Evolutionary conservation across 1,140 invertebrate species (phyloP).

Genomic region (Zaprionus kolodkinae): DNA sequence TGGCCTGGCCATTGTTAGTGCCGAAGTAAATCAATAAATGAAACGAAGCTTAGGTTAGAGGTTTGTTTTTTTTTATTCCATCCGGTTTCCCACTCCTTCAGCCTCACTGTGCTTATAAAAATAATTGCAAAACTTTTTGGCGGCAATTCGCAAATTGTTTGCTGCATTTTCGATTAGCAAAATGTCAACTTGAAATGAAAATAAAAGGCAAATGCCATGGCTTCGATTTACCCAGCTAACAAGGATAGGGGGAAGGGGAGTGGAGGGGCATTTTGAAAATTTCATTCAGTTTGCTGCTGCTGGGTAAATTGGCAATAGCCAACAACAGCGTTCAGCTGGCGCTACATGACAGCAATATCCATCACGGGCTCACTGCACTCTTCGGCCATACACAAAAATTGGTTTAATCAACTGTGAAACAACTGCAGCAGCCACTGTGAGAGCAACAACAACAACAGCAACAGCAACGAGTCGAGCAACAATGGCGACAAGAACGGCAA

Average conservation of each 20-base stretch:
- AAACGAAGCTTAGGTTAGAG: conserved; percentile 57
- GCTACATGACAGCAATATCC: conserved; percentile 78
- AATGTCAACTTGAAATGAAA: conserved; percentile 75
- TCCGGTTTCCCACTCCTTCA: not conserved
- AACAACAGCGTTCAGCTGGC: conserved; percentile 49
- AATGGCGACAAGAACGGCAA: conserved; percentile 56
- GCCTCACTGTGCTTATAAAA: conserved; percentile 47
- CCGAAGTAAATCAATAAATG: conserved; percentile 79
- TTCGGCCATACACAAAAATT: conserved; percentile 73
- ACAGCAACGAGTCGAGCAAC: conserved; percentile 39
- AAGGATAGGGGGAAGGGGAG: conserved; percentile 9
- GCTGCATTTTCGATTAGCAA: conserved; percentile 81
- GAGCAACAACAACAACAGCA: conserved; percentile 45
- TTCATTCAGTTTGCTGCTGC: conserved; percentile 62
- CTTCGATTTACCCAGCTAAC: conserved; percentile 62
- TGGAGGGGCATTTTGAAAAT: conserved; percentile 71
- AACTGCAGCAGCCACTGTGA: conserved; percentile 69
- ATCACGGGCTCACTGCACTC: conserved; percentile 56
- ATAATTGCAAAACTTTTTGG: conserved; percentile 80
- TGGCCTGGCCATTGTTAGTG: conserved; percentile 70
- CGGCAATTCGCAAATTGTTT: conserved; percentile 72
- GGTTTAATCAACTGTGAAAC: conserved; percentile 83
- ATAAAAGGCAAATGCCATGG: conserved; percentile 65
- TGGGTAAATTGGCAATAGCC: conserved; percentile 66
- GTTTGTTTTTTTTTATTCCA: conserved; percentile 21